Base-by-base conservation (phyloP, 2,888 invertebrate species). In the Antheraea yamamai region DNA sequence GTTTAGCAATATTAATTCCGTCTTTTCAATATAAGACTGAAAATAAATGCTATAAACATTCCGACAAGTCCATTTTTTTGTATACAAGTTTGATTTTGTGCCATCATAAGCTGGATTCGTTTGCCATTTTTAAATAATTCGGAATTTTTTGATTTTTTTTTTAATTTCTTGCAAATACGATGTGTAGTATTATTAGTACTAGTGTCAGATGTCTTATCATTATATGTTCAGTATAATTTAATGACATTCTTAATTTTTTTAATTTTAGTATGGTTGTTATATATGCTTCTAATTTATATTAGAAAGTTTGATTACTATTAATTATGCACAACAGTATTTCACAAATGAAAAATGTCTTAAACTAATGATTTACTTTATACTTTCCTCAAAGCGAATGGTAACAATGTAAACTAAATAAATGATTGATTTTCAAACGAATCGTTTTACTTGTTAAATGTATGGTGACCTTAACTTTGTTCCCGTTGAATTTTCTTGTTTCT, bases 171-270 rank as follows among this genome's bases (percentile, higher is more conserved):
- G 79, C 47, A 79, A 78, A 79, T 85, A 83, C 85, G 85, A 84
- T 82, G 78, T 74, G 78, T 85, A 87, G 85, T 89, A 89, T 88
- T 89, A 89, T 84, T 85, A 86, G 87, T 91, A 90, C 88, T 91
- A 88, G 89, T 86, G 80, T 80, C 4, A 30, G 16, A 74, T 74
- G 39, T 70, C 55, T 8, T 71, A 39, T 58, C 7, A 66, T 66
- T 66, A 66, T 30, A 66, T 66, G 10, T 66, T 30, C 4, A 16
- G 30, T 66, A 66, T 66, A 66, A 66, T 66, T 66, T 61, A 16
- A 30, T 30, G 64, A 66, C 30, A 30, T 26, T 4, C 64, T 66
- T 30, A 30, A 30, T 12, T 23, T 4, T n/a, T 61, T 66, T 66
- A 26, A 16, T 66, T 66, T 30, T 16, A 66, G 30, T 66, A 26